Base-by-base conservation (phyloP, 2,797 vertebrate species). In the Leptoclinus maculatus region DNA sequence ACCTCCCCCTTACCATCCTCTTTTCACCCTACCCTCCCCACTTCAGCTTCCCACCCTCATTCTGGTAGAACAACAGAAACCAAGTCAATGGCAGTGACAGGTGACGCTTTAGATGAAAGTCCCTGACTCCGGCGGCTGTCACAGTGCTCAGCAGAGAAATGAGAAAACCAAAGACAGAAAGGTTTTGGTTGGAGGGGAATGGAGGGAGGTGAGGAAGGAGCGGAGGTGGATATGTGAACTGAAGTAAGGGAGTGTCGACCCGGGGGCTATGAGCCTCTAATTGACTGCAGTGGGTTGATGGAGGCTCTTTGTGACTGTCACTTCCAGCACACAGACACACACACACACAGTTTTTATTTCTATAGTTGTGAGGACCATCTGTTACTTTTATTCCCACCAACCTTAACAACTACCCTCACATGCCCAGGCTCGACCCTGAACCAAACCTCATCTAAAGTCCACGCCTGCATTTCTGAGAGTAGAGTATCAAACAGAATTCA, bases 91-190 rank as follows among this genome's bases (percentile, higher is more conserved):
- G 76, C 72, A 53, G 72, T 87, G 89, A 92, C 87, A 90, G 88
- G 80, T 89, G 89, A 90, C 66, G 67, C 82, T 82, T 71, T 69
- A 76, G 85, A 91, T 92, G 72, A 92, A 91, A 89, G 88, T 71
- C 73, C 60, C 66, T 9, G 67, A 86, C 82, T 86, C 58, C 78
- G 68, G 71, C 21, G 73, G 86, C 85, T 90, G 86, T 90, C 87
- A 89, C 71, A 25, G n/a, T 7, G 74, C 79, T 83, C 80, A 80
- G 76, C 65, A 62, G 34, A 78, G 57, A 71, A 80, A 72, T 74
- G 64, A 83, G 62, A 62, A 56, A 85, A 76, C 76, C 57, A 69
- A 75, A 78, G 64, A 62, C 84, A 84, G 72, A 84, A 82, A 80
- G 79, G 56, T 71, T 87, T 82, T 66, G 68, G 78, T 82, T 85